Conservation (phyloP, 2,888 invertebrate species). For the Maniola hyperantus region DNA sequence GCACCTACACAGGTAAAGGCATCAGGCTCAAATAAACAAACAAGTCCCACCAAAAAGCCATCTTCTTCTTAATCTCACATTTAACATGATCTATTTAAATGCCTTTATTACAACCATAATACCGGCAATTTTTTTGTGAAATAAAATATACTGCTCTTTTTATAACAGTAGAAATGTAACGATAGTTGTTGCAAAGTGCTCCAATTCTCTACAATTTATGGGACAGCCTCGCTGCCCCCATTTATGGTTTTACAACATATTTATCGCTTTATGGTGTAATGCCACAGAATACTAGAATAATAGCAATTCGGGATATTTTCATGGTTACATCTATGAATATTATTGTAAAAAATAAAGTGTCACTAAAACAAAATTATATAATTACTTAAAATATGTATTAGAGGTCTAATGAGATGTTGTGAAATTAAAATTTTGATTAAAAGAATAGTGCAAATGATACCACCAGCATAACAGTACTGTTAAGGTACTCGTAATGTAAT, state of each 20-base stretch:
- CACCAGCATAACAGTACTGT: neutral
- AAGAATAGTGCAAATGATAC: neutral
- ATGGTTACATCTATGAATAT: slow-evolving; percentile 30
- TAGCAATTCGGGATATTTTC: slow-evolving; percentile 67
- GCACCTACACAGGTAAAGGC: slow-evolving; percentile 17
- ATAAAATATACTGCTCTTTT: slow-evolving; percentile 34
- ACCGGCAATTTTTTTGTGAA: slow-evolving; percentile 3
- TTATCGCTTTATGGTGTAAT: slow-evolving; percentile 75
- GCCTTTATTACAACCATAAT: slow-evolving; percentile 9
- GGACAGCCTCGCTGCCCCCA: slow-evolving; percentile 63
- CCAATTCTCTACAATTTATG: slow-evolving; percentile 74
- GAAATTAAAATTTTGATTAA: too few species aligned
- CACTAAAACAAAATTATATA: too few species aligned
- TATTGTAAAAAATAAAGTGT: neutral
- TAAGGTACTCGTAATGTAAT: neutral
- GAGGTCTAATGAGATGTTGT: too few species aligned
- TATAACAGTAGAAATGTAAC: slow-evolving; percentile 48
- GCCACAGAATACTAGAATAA: slow-evolving; percentile 37
- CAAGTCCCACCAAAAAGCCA: slow-evolving; percentile 12
- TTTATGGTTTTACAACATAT: slow-evolving; percentile 81
- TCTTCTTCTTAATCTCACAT: neutral
- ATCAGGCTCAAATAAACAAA: slow-evolving; percentile 3
- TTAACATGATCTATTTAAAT: slow-evolving; percentile 17
- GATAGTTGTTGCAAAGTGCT: slow-evolving; percentile 69
- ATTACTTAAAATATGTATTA: too few species aligned